Base-by-base conservation (phyloP, 1,140 invertebrate species). In the Zaprionus gabonicus region DNA sequence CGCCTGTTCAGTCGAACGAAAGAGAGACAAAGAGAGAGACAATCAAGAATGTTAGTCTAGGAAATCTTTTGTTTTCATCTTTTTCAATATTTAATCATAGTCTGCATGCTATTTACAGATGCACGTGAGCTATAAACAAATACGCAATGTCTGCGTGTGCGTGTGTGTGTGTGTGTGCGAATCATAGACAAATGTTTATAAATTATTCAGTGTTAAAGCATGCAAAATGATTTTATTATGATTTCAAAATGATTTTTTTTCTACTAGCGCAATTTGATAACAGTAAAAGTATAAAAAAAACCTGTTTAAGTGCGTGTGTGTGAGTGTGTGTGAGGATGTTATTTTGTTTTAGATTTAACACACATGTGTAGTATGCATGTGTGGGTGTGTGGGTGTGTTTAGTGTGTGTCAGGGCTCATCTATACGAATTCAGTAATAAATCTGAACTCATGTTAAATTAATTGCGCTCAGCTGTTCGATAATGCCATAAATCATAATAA, bases 1-100 rank as follows among this genome's bases (percentile, higher is more conserved):
- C 90, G 91, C 91, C 91, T 92, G 81, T 81, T 80, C 51, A 12
- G 17, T 44, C 28, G 46, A 38, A 31, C 72, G 15, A 38, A 15
- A 44, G n/a, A 44, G 6, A 17, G 0, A 65, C 0, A 44, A 6
- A 44, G n/a, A 17, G 7, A 51, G 62, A n/a, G 67, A 60, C 71
- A 53, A 44, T 53, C 41, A 46, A 9, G 41, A 17, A 9, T 9
- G 31, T 49, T 49, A 5, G 41, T 5, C 41, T 28, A 36, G 20
- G 51, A 72, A 34, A 59, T 60, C 51, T 25, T 65, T 20, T 51
- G 58, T 59, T 38, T 31, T 53, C 57, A 59, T 46, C 41, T 3
- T n/a, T 44, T 51, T 31, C 28, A 20, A 36, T 57, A 34, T 53
- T 53, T 64, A 64, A 71, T 53, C 34, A 51, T 38, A 55, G 53